A percentile compares a stretch with the other conserved stretches of the same genome.
These are phyloP conservation scores for Formica aserva DNA, from an alignment of 2,888 invertebrate genomes.

Conservation along the genomic window DNA sequence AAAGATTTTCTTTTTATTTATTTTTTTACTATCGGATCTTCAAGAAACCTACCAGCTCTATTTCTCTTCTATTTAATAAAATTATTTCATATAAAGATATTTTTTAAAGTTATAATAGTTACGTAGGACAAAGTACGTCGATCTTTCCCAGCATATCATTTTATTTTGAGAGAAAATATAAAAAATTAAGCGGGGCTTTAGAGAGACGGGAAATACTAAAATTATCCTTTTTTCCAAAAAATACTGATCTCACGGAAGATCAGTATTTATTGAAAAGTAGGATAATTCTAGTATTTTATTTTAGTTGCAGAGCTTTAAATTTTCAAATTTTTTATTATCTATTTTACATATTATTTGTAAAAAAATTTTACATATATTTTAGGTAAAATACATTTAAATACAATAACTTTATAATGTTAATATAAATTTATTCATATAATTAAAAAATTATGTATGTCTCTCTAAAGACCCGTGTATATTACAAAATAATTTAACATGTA, in stretches of 20 bases:
- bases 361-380: conserved; percentile 1
- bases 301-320: background rate
- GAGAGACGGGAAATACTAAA: no score
- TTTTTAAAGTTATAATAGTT: background rate
- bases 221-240: no score
- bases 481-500: background rate
- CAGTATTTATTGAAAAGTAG: background rate
- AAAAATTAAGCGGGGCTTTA: background rate
- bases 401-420: background rate
- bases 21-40: background rate
- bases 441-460: background rate
- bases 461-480: background rate
- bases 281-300: background rate
- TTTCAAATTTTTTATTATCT: background rate
- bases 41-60: background rate
- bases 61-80: background rate
- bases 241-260: background rate
- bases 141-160: background rate
- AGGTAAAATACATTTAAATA: background rate
- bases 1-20: background rate
- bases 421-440: background rate
- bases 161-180: background rate
- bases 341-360: background rate
- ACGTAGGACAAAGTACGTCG: background rate
- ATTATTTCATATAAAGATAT: background rate